Evolutionary conservation across 2,113 vertebrate species (phyloP), one percentile per base, ranked within the genome.

Genomic region (Podarcis raffonei): DNA sequence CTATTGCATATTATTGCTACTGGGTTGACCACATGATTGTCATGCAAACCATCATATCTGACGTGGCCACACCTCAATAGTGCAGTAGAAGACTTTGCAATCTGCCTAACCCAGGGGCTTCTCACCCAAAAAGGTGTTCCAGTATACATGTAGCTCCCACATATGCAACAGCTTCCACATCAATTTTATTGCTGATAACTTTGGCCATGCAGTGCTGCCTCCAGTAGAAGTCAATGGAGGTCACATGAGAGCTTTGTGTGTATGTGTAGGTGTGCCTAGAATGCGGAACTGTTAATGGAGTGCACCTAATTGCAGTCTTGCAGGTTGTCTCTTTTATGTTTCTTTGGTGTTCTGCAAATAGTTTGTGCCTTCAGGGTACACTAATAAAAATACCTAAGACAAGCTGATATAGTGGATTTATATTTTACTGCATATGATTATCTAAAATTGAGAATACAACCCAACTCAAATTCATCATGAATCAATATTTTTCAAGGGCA

Each of bases 31-130:
- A 76, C 22, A 88, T 88, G 86, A 90, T 59, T 77, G 59, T 77
- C 89, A 78, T 83, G 35, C 65, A 68, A 78, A 77, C 16, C 53
- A 27, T 37, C 68, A 78, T 84, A 69, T 84, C 74, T 84, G 62
- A 68, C 32, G 37, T 25, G 4, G 2, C 82, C 59, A 80, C 75
- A 71, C 6, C 87, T 62, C 59, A 18, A 20, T 11, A 89, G 3
- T 39, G 91, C 88, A 75, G 6, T 37, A 16, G n/a, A 88, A 68
- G 48, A 68, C 72, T 62, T 88, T 65, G 37, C 80, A 83, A 18
- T n/a, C 57, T 76, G 39, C 13, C 39, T 88, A 53, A 80, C 59
- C 42, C 66, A 80, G 42, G 22, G 37, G 13, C 15, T 30, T 66
- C n/a, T 20, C 69, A 77, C 57, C 18, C n/a, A 48, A 4, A 66